Percentiles rank a stretch among this genome's conserved stretches.
Conservation (phyloP, 2,888 invertebrate genomes). For the Limenitis camilla region DNA sequence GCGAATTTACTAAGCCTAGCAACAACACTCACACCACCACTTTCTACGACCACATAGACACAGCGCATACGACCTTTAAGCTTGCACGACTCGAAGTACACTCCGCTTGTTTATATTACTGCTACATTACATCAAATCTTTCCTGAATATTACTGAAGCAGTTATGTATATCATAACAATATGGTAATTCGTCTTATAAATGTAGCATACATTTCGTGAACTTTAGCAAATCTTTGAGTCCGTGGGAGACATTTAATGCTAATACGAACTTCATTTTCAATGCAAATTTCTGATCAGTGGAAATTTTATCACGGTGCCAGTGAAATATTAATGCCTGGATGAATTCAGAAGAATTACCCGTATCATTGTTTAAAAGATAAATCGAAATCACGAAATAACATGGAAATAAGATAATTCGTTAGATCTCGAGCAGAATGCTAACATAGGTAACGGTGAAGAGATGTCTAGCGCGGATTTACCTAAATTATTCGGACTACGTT, state of each 20-base stretch:
- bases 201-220: not conserved
- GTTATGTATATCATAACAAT: not conserved
- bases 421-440: constrained; percentile 51
- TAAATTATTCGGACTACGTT: constrained; percentile 65
- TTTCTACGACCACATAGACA: constrained; percentile 43
- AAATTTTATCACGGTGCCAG: constrained; percentile 35
- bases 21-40: constrained; percentile 55
- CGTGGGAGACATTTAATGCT: constrained; percentile 1
- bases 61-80: constrained; percentile 42
- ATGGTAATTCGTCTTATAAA: constrained; percentile 1
- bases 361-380: constrained; percentile 17
- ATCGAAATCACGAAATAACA: constrained; percentile 50
- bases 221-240: not conserved
- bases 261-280: constrained; percentile 17
- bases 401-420: constrained; percentile 61
- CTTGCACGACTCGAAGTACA: constrained; percentile 31
- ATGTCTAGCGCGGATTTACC: constrained; percentile 60
- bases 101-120: constrained; percentile 29
- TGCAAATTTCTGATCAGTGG: constrained; percentile 31
- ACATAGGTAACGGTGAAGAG: constrained; percentile 57
- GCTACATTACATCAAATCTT: not conserved
- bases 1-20: constrained; percentile 67
- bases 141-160: not conserved
- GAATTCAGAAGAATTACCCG: constrained; percentile 18
- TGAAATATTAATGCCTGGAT: constrained; percentile 37